Conservation (phyloP, 2,113 vertebrate genomes). For the Hydrolagus affinis region DNA sequence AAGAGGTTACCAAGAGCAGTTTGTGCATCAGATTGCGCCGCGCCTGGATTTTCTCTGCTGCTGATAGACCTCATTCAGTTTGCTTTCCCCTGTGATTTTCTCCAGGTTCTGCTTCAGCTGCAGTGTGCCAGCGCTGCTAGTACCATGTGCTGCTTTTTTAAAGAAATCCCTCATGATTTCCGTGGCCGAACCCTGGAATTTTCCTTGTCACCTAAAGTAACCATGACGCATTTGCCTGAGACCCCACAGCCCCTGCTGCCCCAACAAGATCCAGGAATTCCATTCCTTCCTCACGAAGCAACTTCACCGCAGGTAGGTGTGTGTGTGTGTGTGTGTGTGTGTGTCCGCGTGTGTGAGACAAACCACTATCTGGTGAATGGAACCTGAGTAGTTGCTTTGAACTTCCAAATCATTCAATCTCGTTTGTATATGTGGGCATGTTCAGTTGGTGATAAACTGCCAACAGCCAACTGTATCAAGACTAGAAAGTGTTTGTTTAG, state of each 20-base stretch:
- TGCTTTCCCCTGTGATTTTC: not conserved
- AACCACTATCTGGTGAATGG: not conserved
- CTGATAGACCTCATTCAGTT: not conserved
- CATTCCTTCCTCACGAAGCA: no score
- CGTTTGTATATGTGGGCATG: not conserved
- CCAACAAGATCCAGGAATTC: no score
- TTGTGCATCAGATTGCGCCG: not conserved
- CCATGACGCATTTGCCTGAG: no score
- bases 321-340: not conserved
- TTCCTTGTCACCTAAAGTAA: conserved; percentile 19
- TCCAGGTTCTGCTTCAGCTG: conserved; percentile 9
- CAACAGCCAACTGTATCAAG: not conserved
- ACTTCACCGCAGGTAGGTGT: no score
- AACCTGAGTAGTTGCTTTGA: not conserved
- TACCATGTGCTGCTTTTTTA: conserved; percentile 24
- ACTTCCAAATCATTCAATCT: not conserved
- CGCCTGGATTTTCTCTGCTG: not conserved
- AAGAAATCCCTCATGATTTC: conserved; percentile 27
- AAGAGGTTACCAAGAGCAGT: not conserved
- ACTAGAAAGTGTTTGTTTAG: not conserved
- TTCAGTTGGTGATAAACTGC: not conserved
- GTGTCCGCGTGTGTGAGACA: not conserved
- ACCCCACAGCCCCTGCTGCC: no score
- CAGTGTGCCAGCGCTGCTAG: conserved; percentile 13
- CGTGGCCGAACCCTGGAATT: conserved; percentile 25